Percentiles rank a stretch among this genome's conserved stretches.
phyloP scores from a whole-genome alignment of 2,797 vertebrate species.

The Sarcoramphus papa region DNA sequence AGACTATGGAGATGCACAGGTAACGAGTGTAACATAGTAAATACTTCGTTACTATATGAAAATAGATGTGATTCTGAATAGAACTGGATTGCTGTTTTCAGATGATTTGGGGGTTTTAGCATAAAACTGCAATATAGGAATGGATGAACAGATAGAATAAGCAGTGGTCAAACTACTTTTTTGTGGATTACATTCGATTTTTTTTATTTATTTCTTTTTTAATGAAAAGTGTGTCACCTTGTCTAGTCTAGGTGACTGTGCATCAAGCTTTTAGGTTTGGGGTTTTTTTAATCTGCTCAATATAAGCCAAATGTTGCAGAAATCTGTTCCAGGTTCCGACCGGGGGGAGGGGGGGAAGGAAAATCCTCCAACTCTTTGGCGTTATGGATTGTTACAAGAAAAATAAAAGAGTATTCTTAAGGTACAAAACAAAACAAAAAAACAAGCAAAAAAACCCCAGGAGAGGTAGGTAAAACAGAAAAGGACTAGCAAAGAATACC shows the following conservation, averaged over 20 bases:
- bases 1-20: background rate
- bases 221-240: no score
- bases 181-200: background rate
- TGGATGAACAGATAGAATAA: background rate
- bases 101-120: background rate
- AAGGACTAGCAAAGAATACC: background rate
- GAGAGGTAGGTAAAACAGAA: background rate
- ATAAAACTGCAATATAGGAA: background rate
- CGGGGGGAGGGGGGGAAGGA: background rate
- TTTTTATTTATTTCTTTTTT: background rate
- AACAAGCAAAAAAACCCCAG: fast-evolving
- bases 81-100: background rate
- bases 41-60: background rate
- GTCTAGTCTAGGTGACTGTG: background rate
- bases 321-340: background rate
- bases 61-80: background rate
- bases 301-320: background rate
- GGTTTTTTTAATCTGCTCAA: background rate
- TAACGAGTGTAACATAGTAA: background rate
- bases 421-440: background rate
- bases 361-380: background rate
- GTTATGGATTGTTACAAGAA: background rate
- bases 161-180: background rate
- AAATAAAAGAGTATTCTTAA: background rate
- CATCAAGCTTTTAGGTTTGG: background rate